Evolutionary conservation across 2,888 invertebrate species (phyloP).

Genomic region (Lissonota sp.): DNA sequence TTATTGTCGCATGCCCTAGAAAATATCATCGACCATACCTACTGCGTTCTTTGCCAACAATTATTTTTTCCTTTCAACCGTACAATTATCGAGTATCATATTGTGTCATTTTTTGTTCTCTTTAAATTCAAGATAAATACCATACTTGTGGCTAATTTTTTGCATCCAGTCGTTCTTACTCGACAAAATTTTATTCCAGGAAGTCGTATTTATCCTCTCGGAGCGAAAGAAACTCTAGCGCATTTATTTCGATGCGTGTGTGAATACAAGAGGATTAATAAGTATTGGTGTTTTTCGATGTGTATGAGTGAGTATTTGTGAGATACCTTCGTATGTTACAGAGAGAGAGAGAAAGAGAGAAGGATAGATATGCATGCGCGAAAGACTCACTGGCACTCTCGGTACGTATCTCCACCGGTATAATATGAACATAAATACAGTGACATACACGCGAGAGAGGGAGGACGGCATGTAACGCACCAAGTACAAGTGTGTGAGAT

Average conservation of each 20-base stretch:
- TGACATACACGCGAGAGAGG: constrained; percentile 40
- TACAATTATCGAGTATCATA: background rate
- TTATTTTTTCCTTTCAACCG: background rate
- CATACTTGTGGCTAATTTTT: background rate
- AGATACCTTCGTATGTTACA: background rate
- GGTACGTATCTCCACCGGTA: constrained; percentile 56
- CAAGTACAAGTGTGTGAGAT: constrained; percentile 30
- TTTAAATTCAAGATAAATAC: no score
- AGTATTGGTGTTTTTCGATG: constrained; percentile 8
- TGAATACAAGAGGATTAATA: constrained; percentile 19
- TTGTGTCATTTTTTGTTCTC: no score
- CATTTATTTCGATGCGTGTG: constrained; percentile 31
- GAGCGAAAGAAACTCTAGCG: background rate
- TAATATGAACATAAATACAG: constrained; percentile 63
- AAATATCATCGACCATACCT: no score
- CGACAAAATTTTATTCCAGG: constrained; percentile 34
- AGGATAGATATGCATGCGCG: constrained; percentile 11
- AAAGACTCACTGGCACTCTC: constrained; percentile 58
- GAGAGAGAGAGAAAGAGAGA: constrained; percentile 11
- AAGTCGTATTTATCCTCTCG: constrained; percentile 38
- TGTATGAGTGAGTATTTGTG: constrained; percentile 3
- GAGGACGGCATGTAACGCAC: constrained; percentile 47
- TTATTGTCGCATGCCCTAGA: no score
- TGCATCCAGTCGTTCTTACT: background rate
- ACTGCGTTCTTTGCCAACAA: no score